These are phyloP conservation scores for Neocrepidodera transversa DNA, from an alignment of 2,888 invertebrate genomes.

Conservation along the genomic window DNA sequence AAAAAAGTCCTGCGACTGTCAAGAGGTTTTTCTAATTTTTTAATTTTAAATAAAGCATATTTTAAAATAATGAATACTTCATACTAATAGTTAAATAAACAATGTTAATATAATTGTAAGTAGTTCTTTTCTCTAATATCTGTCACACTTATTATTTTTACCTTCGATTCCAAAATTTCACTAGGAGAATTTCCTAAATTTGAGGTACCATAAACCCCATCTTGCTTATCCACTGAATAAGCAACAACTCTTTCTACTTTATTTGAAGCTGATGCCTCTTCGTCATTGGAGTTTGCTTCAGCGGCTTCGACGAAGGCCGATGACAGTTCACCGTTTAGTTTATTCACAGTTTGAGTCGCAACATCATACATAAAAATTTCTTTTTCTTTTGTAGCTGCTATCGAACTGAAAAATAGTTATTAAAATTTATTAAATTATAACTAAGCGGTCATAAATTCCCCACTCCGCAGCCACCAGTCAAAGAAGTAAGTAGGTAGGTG, in stretches of 20 bases:
- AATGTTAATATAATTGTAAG: too few species aligned
- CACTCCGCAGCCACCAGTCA: too few species aligned
- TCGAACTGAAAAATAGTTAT: conserved; percentile 40
- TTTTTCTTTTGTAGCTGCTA: conserved; percentile 62
- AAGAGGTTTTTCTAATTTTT: too few species aligned
- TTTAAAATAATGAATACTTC: too few species aligned
- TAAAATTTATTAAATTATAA: too few species aligned
- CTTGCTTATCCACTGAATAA: conserved; percentile 36
- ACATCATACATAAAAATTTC: conserved; percentile 91
- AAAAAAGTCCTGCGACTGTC: too few species aligned
- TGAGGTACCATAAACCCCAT: conserved; percentile 13
- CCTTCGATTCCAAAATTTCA: conserved; percentile 47
- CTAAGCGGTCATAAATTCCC: too few species aligned
- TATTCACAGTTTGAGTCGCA: conserved; percentile 74
- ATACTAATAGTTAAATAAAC: too few species aligned
- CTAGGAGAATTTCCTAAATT: conserved; percentile 48
- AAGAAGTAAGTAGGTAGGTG: too few species aligned
- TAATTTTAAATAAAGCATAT: too few species aligned
- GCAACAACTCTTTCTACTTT: conserved; percentile 51
- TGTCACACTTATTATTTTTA: conserved; percentile 19
- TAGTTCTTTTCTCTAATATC: too few species aligned
- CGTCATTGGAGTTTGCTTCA: conserved; percentile 73
- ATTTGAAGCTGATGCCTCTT: conserved; percentile 49
- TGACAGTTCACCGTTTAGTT: conserved; percentile 81
- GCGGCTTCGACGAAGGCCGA: conserved; percentile 87